phyloP scores from a whole-genome alignment of 2,888 invertebrate species.

The Tachina grossa region DNA sequence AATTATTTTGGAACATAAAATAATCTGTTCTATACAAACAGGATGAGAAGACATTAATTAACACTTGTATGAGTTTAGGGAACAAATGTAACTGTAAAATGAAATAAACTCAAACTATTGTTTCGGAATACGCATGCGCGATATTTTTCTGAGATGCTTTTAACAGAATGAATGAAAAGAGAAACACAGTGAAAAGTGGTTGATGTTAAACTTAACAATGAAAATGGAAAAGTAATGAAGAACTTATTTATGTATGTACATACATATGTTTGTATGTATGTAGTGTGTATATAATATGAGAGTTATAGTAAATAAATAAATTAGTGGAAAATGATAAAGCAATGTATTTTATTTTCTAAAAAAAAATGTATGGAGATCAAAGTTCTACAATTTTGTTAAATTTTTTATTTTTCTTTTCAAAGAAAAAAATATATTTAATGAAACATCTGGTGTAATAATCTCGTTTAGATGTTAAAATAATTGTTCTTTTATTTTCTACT shows the following conservation, averaged over 20 bases:
- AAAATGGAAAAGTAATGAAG: constrained; percentile 7
- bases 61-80: constrained; percentile 69
- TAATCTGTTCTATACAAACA: neutral
- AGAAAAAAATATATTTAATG: too few relatives aligned
- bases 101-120: constrained; percentile 26
- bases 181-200: neutral
- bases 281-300: too few relatives aligned
- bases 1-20: constrained; percentile 6
- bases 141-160: constrained; percentile 35
- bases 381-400: too few relatives aligned
- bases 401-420: too few relatives aligned
- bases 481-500: too few relatives aligned
- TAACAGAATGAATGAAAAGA: constrained; percentile 25
- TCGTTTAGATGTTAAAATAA: too few relatives aligned
- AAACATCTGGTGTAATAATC: too few relatives aligned
- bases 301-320: too few relatives aligned
- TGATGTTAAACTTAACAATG: neutral
- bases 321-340: too few relatives aligned
- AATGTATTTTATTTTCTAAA: too few relatives aligned
- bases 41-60: constrained; percentile 16
- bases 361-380: too few relatives aligned
- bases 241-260: neutral
- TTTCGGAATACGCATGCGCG: constrained; percentile 24
- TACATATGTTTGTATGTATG: too few relatives aligned
- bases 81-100: constrained; percentile 52